Evolutionary conservation across 2,797 vertebrate species (phyloP).

Genomic region (Dryobates pubescens): DNA sequence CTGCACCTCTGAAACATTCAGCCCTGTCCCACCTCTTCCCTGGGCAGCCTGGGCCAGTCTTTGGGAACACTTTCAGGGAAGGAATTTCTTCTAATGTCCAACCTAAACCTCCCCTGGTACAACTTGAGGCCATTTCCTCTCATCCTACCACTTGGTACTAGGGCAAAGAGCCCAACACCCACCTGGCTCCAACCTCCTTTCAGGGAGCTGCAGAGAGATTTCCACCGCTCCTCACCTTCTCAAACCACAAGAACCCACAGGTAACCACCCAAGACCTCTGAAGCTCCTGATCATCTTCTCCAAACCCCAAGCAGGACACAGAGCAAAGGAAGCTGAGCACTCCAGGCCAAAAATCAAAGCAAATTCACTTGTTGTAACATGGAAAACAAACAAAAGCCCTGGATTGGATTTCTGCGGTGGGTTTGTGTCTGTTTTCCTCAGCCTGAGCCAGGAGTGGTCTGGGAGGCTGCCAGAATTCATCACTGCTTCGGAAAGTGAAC

Average conservation of each 20-base stretch:
- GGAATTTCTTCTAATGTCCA: too few relatives aligned
- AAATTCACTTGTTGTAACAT: background rate
- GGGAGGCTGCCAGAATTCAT: constrained; percentile 35
- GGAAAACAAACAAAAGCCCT: background rate
- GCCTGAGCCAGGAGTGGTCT: constrained; percentile 17
- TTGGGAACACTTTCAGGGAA: too few relatives aligned
- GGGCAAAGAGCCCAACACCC: too few relatives aligned
- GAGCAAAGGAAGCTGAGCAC: background rate
- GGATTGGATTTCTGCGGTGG: background rate
- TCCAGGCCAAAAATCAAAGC: background rate
- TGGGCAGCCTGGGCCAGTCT: too few relatives aligned
- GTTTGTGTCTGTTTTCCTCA: background rate
- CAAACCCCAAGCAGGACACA: background rate
- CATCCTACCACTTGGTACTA: too few relatives aligned
- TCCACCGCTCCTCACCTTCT: background rate
- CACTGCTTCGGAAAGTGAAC: background rate
- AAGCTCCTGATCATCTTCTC: background rate
- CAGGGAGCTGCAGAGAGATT: too few relatives aligned
- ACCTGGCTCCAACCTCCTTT: too few relatives aligned
- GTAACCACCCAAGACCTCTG: background rate
- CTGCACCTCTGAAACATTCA: too few relatives aligned
- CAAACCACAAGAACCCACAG: background rate
- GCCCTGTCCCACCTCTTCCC: too few relatives aligned
- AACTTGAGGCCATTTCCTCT: too few relatives aligned
- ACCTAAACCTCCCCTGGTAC: too few relatives aligned